Base-by-base conservation (phyloP, 2,888 invertebrate species). In the Melanophora roralis region DNA sequence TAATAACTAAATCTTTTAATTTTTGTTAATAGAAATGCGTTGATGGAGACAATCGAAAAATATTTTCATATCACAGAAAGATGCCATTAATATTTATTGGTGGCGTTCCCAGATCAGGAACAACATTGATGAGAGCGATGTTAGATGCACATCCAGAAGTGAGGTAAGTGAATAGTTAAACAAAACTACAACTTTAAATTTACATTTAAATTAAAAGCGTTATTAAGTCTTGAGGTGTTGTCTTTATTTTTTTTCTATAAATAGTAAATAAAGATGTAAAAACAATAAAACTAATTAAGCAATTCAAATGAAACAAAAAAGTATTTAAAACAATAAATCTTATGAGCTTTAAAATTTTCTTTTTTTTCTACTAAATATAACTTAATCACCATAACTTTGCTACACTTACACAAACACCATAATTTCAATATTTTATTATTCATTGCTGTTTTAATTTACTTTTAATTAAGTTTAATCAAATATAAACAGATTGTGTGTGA, bases 11-110 rank as follows among this genome's bases (percentile, higher is more conserved):
- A 27, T 43, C 32, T 34, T 60, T 62, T 47, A 5, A 47, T 64
- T 82, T 83, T 77, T 82, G 78, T 81, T 90, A 89, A 4, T 89
- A 94, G 92, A 93, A 93, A 89, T 93, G 91, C 88, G 91, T 94
- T 65, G 89, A 92, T 81, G 93, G 93, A 60, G 89, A 91, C 76
- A 93, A 94, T 89, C 92, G 92, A 84, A 93, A 93, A 87, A 90
- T 91, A 71, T 94, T 94, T 90, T 91, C 93, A 77, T 96, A 96
- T 90, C 95, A 96, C 89, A 93, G 97, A 85, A 93, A 95, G 85
- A 96, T 97, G 94, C 98, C 98, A 85, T 92, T 98, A 84, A 96
- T 98, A 89, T 98, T 98, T 92, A 97, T 99, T 89, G 98, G 98
- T 76, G 99, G 99, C 82, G 97, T 99, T 88, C 99, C 99, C 73